Conservation (phyloP, 2,888 invertebrate genomes). For the Helleia helle region DNA sequence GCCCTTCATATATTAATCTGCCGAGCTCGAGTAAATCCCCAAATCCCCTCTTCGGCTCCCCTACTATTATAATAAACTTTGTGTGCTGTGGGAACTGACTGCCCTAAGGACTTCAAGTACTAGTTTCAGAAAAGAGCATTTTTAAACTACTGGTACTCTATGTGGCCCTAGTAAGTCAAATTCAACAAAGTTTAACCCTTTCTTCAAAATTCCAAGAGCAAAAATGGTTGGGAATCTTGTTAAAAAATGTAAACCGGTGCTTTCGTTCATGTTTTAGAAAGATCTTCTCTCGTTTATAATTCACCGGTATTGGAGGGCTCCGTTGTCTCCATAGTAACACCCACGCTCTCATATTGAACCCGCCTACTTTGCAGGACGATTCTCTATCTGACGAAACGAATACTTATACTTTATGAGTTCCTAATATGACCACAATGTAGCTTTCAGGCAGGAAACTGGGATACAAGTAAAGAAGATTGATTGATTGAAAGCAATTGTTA, state of each 20-base stretch:
- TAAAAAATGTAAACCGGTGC: not conserved
- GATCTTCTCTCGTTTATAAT: conserved; percentile 38
- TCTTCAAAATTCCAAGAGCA: conserved; percentile 15
- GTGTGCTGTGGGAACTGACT: too few species aligned
- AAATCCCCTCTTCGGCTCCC: too few species aligned
- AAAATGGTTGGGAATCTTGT: conserved; percentile 9
- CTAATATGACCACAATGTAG: conserved; percentile 75
- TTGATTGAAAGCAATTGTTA: too few species aligned
- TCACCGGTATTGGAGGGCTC: conserved; percentile 43
- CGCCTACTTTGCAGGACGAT: conserved; percentile 44
- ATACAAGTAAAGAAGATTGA: too few species aligned
- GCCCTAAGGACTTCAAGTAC: too few species aligned
- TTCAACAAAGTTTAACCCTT: conserved; percentile 35
- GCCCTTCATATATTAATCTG: too few species aligned
- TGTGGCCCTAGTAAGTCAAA: conserved; percentile 27
- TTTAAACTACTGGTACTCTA: conserved; percentile 14
- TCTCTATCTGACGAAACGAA: conserved; percentile 46
- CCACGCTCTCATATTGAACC: conserved; percentile 51
- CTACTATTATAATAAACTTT: too few species aligned
- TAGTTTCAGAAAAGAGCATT: not conserved
- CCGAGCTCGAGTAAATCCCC: too few species aligned
- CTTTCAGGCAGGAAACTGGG: conserved; percentile 81
- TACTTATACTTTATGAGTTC: conserved; percentile 47
- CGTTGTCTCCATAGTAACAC: conserved; percentile 59
- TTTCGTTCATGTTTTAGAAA: conserved; percentile 11